Evolutionary conservation across 2,797 vertebrate genomes (phyloP).

Genomic region (Acrossocheilus fasciatus): DNA sequence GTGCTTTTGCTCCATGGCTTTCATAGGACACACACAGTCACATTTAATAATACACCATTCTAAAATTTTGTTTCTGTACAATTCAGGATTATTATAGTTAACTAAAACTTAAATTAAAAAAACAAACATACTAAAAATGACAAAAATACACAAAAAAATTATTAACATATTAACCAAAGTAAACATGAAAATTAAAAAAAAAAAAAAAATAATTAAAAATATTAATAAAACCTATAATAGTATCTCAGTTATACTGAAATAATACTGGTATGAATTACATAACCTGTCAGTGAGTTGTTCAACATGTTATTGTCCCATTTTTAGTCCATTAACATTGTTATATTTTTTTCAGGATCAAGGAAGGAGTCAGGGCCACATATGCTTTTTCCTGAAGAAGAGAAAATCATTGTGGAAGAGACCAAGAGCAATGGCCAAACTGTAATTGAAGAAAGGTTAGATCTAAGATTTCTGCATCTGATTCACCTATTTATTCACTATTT

Average conservation of each 20-base stretch:
- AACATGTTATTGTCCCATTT: neutral
- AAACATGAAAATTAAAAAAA: neutral
- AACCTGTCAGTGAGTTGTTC: neutral
- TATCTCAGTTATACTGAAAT: neutral
- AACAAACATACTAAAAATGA: neutral
- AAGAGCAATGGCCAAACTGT: constrained; percentile 95
- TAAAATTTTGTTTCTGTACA: neutral
- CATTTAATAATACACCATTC: neutral
- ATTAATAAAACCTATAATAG: neutral
- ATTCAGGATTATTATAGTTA: neutral
- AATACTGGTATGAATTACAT: neutral
- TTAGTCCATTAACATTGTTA: neutral
- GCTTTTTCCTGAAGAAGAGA: constrained; percentile 94
- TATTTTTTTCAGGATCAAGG: constrained; percentile 79
- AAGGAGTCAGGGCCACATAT: constrained; percentile 92
- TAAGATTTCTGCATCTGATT: neutral
- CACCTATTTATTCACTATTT: neutral
- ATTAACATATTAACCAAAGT: neutral
- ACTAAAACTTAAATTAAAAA: neutral
- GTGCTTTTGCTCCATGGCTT: neutral
- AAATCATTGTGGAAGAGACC: constrained; percentile 91
- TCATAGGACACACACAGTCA: neutral
- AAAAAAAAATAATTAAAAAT: neutral
- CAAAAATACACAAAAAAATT: neutral
- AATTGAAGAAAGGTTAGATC: constrained; percentile 94